A percentile compares a stretch with the other conserved stretches of the same genome.
Conservation (phyloP, 2,113 vertebrate species). For the Colinus virginianus region DNA sequence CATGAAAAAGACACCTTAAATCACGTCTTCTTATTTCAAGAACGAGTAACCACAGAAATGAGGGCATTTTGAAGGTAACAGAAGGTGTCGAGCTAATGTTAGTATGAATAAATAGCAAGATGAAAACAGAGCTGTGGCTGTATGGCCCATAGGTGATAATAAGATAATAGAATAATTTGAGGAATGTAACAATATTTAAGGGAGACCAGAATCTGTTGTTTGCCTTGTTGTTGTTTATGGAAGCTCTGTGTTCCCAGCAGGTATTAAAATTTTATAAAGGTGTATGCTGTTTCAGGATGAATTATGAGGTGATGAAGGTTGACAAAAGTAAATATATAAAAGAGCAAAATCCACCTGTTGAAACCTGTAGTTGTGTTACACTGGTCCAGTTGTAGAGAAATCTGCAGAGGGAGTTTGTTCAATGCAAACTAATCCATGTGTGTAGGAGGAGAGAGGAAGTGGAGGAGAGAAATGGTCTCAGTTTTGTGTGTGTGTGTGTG, state of each 20-base stretch:
- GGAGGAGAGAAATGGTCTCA: not conserved
- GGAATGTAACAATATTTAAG: not conserved
- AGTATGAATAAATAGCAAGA: not conserved
- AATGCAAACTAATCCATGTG: not conserved
- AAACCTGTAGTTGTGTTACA: not conserved
- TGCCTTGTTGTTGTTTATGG: not conserved
- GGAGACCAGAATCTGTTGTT: not conserved
- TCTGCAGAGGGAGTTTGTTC: not conserved
- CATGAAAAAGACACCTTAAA: not conserved
- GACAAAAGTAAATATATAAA: not conserved
- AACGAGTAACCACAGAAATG: not conserved
- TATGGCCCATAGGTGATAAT: not conserved
- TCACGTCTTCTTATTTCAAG: not conserved
- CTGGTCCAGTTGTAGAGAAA: not conserved
- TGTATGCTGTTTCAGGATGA: not conserved
- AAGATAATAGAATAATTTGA: not conserved
- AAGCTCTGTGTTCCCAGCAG: not conserved
- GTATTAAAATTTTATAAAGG: not conserved
- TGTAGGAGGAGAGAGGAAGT: not conserved
- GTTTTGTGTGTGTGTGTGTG: not conserved
- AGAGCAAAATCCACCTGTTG: not conserved
- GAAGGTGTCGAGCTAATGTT: rapidly evolving
- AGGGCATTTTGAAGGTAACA: not conserved
- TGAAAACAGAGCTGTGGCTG: not conserved
- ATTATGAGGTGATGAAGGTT: not conserved